phyloP scores from a whole-genome alignment of 2,888 invertebrate species.

The Congeria kusceri region DNA sequence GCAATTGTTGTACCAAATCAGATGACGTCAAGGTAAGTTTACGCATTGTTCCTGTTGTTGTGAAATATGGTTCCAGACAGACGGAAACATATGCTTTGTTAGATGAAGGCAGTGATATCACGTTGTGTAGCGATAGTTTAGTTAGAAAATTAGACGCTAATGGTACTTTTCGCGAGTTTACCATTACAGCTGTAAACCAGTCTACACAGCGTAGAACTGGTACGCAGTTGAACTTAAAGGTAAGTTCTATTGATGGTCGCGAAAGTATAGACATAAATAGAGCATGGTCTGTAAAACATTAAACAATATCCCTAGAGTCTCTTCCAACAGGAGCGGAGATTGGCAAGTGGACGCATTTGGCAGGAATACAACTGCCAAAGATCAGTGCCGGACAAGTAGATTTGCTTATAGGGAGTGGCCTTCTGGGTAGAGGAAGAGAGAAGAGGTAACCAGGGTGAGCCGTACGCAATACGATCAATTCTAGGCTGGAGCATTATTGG shows the following conservation, averaged over 20 bases:
- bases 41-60: slow-evolving; percentile 13
- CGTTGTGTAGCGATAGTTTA: neutral
- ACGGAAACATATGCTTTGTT: slow-evolving; percentile 8
- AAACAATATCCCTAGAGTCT: neutral
- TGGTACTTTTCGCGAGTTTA: neutral
- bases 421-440: slow-evolving; percentile 28
- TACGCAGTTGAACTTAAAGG: neutral
- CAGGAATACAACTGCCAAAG: neutral
- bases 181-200: slow-evolving; percentile 8
- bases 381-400: slow-evolving; percentile 16
- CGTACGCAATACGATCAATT: slow-evolving; percentile 30
- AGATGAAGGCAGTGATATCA: slow-evolving; percentile 4
- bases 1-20: slow-evolving; percentile 2
- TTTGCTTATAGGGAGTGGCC: slow-evolving; percentile 5
- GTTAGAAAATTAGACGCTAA: neutral
- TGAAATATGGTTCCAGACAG: neutral
- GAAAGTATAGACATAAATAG: neutral
- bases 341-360: slow-evolving; percentile 7
- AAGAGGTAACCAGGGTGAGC: slow-evolving; percentile 16
- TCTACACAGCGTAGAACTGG: neutral
- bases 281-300: slow-evolving; percentile 1
- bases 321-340: neutral
- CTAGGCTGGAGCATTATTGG: slow-evolving; percentile 32
- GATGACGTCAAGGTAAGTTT: slow-evolving; percentile 13
- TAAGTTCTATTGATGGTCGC: slow-evolving; percentile 5